These are phyloP conservation scores for Eumacrocentrus americanus DNA, from an alignment of 2,888 invertebrate species.

Conservation along the genomic window DNA sequence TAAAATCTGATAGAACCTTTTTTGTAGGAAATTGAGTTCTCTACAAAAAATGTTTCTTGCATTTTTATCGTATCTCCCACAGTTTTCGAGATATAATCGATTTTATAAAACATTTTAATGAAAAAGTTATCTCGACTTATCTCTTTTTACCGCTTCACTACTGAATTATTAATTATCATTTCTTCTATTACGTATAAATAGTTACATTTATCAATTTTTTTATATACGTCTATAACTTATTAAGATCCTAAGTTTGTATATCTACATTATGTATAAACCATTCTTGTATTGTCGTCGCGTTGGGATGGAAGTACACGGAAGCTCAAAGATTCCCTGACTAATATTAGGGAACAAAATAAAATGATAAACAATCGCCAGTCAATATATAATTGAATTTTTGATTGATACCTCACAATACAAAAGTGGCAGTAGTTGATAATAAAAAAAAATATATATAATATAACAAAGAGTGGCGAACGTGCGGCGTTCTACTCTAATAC, in stretches of 20 bases:
- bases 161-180: conserved; percentile 21
- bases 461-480: conserved; percentile 46
- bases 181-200: conserved; percentile 49
- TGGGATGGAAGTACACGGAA: no score
- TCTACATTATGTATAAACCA: conserved; percentile 53
- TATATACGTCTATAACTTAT: conserved; percentile 49
- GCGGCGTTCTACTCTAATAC: conserved; percentile 57
- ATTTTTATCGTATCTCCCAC: background rate
- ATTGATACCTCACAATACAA: conserved; percentile 38
- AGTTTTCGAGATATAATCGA: background rate
- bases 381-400: no score
- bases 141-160: background rate
- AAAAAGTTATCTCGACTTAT: background rate
- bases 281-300: conserved; percentile 33
- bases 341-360: no score
- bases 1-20: no score
- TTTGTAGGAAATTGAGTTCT: no score
- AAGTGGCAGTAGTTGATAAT: conserved; percentile 44
- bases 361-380: no score
- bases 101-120: background rate
- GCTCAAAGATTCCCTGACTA: no score
- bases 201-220: conserved; percentile 42
- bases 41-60: no score
- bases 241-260: conserved; percentile 46
- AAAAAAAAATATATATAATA: conserved; percentile 40